A percentile compares a stretch with the other conserved stretches of the same genome.
These are phyloP conservation scores for Andricus grossulariae DNA, from an alignment of 1,140 invertebrate species.

Conservation along the genomic window DNA sequence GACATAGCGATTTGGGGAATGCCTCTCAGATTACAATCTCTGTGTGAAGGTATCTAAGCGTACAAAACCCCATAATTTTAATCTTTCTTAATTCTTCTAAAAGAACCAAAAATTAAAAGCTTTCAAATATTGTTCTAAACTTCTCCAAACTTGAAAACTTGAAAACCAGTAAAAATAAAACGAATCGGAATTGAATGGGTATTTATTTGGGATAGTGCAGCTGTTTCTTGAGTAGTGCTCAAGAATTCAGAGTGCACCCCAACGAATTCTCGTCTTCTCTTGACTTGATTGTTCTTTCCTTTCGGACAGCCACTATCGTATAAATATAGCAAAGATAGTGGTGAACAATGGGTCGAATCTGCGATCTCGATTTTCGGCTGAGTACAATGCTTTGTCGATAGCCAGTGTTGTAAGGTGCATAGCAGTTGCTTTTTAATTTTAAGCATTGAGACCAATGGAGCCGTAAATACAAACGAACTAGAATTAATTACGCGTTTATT, in stretches of 20 bases:
- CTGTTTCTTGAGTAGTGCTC: conserved; percentile 10
- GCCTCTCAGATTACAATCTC: too few species aligned
- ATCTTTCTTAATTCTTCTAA: too few species aligned
- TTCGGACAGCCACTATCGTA: conserved; percentile 18
- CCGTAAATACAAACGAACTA: conserved; percentile 33
- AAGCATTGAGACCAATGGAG: conserved; percentile 20
- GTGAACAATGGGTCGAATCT: conserved; percentile 5
- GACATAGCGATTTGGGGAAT: too few species aligned
- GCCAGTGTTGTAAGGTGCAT: conserved; percentile 16
- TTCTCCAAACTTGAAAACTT: background rate
- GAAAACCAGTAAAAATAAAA: background rate
- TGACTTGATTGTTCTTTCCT: conserved; percentile 16
- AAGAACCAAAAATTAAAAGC: too few species aligned
- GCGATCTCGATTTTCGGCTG: conserved; percentile 30
- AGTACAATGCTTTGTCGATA: conserved; percentile 27
- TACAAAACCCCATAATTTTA: too few species aligned
- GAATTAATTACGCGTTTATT: conserved; percentile 41
- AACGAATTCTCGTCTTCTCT: conserved; percentile 24
- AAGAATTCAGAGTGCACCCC: conserved; percentile 15
- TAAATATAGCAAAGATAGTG: conserved; percentile 29
- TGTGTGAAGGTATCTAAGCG: too few species aligned
- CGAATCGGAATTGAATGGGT: background rate
- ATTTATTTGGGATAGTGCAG: conserved; percentile 6
- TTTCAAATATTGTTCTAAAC: too few species aligned
- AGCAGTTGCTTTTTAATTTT: conserved; percentile 22